A percentile compares a stretch with the other conserved stretches of the same genome.
Conservation (phyloP, 2,888 invertebrate species). For the Gymnoscelis rufifasciata region DNA sequence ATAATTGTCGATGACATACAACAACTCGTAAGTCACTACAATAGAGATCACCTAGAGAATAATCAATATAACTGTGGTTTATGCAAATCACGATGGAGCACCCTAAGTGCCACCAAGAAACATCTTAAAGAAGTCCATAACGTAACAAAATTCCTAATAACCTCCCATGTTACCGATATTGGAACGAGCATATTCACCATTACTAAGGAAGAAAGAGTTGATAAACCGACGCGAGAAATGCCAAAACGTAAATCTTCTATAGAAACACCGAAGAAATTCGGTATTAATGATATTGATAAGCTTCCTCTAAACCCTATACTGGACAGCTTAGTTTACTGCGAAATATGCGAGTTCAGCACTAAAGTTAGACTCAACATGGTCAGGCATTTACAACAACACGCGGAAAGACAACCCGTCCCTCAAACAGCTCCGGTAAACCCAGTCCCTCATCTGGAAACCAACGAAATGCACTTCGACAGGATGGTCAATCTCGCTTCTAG, state of each 20-base stretch:
- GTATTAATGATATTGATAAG: slow-evolving; percentile 80
- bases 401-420: slow-evolving; percentile 81
- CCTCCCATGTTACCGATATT: slow-evolving; percentile 1
- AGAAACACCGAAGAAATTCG: slow-evolving; percentile 49
- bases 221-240: background rate
- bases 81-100: slow-evolving; percentile 31
- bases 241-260: slow-evolving; percentile 12
- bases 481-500: slow-evolving; percentile 91
- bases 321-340: slow-evolving; percentile 80
- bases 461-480: slow-evolving; percentile 89
- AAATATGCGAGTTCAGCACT: slow-evolving; percentile 83
- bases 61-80: slow-evolving; percentile 34
- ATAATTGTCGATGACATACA: slow-evolving; percentile 15
- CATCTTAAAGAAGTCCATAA: slow-evolving; percentile 40
- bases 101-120: slow-evolving; percentile 27
- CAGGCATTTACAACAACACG: slow-evolving; percentile 84
- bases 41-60: slow-evolving; percentile 23
- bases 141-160: slow-evolving; percentile 16
- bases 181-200: slow-evolving; percentile 5
- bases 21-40: slow-evolving; percentile 43
- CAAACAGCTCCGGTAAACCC: slow-evolving; percentile 88
- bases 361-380: slow-evolving; percentile 86
- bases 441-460: slow-evolving; percentile 87
- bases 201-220: background rate
- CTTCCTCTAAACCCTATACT: slow-evolving; percentile 84